phyloP scores from a whole-genome alignment of 2,888 invertebrate genomes.

The Sylvicola cinctus region DNA sequence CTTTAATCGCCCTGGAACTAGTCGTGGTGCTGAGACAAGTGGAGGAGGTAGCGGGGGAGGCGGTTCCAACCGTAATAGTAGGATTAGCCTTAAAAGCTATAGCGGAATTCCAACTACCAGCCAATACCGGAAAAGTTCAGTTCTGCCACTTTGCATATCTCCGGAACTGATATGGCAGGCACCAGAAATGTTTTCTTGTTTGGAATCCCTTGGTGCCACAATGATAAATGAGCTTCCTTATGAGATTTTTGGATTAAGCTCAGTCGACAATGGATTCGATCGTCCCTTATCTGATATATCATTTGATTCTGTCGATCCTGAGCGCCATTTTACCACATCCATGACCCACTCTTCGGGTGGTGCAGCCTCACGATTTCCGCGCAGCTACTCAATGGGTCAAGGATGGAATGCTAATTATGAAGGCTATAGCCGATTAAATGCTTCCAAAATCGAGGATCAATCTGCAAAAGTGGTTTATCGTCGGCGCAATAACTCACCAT shows the following conservation, averaged over 20 bases:
- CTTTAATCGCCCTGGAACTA: conserved; percentile 23
- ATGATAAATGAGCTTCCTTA: conserved; percentile 23
- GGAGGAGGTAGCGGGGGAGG: no score
- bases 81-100: conserved; percentile 13
- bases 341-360: conserved; percentile 11
- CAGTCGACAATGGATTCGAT: conserved; percentile 21
- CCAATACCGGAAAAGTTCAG: conserved; percentile 19
- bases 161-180: conserved; percentile 24
- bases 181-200: conserved; percentile 23
- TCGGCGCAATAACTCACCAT: conserved; percentile 47
- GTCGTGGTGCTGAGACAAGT: conserved; percentile 15
- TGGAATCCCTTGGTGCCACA: conserved; percentile 21
- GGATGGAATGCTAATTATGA: conserved; percentile 18
- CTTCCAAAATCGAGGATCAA: conserved; percentile 1
- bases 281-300: conserved; percentile 26
- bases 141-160: conserved; percentile 14
- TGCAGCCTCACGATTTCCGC: conserved; percentile 39
- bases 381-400: conserved; percentile 74
- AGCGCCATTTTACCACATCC: conserved; percentile 10
- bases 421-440: not conserved
- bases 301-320: conserved; percentile 21
- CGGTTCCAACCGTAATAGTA: conserved; percentile 16
- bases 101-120: conserved; percentile 11
- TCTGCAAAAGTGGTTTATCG: conserved; percentile 27
- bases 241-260: conserved; percentile 22